A percentile compares a stretch with the other conserved stretches of the same genome.
Conservation (phyloP, 2,888 invertebrate genomes). For the Lordiphosa andalusiaca region DNA sequence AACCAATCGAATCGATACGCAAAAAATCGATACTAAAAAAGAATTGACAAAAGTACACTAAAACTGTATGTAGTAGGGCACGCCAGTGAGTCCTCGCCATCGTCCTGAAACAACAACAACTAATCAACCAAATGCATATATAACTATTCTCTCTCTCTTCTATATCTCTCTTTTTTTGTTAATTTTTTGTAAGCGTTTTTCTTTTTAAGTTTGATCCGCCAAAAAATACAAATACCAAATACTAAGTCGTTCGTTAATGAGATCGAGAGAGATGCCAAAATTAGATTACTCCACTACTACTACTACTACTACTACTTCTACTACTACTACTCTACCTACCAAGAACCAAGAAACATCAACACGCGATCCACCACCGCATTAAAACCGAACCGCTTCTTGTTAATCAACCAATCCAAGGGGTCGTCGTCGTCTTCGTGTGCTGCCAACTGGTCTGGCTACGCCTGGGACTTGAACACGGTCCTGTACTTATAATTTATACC, state of each 20-base stretch:
- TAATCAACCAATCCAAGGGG: slow-evolving; percentile 29
- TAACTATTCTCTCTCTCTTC: slow-evolving; percentile 68
- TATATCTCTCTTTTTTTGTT: slow-evolving; percentile 65
- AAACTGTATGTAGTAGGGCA: slow-evolving; percentile 34
- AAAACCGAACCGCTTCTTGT: slow-evolving; percentile 44
- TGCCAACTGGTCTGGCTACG: slow-evolving; percentile 22
- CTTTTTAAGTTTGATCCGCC: slow-evolving; percentile 62
- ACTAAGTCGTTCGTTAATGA: slow-evolving; percentile 34
- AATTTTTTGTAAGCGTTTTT: slow-evolving; percentile 61
- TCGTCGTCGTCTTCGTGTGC: slow-evolving; percentile 28
- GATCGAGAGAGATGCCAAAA: slow-evolving; percentile 57
- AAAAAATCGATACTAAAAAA: slow-evolving; percentile 17
- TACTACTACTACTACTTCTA: slow-evolving; percentile 28
- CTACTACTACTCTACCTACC: slow-evolving; percentile 32
- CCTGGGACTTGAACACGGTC: no score
- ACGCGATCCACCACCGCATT: slow-evolving; percentile 39
- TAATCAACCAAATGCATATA: slow-evolving; percentile 61
- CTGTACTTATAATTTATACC: no score
- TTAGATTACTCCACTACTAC: slow-evolving; percentile 45
- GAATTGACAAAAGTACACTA: slow-evolving; percentile 16
- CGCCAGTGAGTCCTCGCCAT: slow-evolving; percentile 48
- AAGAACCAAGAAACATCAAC: slow-evolving; percentile 40
- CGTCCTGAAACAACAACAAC: slow-evolving; percentile 43
- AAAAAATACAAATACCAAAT: slow-evolving; percentile 34
- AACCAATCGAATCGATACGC: slow-evolving; percentile 27